These are phyloP conservation scores for Onthophagus sagittarius DNA, from an alignment of 2,888 invertebrate genomes.

Conservation along the genomic window DNA sequence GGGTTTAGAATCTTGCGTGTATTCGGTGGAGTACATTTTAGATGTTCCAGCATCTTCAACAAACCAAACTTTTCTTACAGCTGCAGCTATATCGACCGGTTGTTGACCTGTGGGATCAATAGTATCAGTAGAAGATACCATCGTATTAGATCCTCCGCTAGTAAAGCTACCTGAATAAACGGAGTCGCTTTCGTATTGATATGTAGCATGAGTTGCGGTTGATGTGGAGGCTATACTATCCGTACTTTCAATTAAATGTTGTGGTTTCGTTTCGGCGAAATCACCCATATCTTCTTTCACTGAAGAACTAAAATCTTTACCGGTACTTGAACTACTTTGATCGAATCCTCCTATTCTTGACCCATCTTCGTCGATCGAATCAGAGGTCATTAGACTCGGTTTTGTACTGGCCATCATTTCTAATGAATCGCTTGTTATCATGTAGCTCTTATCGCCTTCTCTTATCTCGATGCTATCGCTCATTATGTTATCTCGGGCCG, in stretches of 20 bases:
- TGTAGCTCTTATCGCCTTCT: slow-evolving; percentile 44
- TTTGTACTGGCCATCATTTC: slow-evolving; percentile 46
- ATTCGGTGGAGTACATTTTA: slow-evolving; percentile 38
- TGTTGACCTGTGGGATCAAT: slow-evolving; percentile 51
- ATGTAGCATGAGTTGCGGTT: slow-evolving; percentile 74
- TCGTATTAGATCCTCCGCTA: slow-evolving; percentile 78
- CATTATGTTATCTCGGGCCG: slow-evolving; percentile 46
- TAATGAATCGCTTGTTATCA: slow-evolving; percentile 53
- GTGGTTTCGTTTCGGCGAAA: slow-evolving; percentile 31
- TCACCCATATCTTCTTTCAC: slow-evolving; percentile 41
- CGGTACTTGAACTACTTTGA: slow-evolving; percentile 51
- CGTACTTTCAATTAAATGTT: slow-evolving; percentile 62
- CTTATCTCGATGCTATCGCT: slow-evolving; percentile 56
- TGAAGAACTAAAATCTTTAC: slow-evolving; percentile 50
- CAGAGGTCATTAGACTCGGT: slow-evolving; percentile 39
- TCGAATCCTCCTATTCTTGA: slow-evolving; percentile 45
- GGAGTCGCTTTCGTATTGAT: slow-evolving; percentile 79
- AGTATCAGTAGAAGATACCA: slow-evolving; percentile 74
- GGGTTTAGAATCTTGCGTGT: slow-evolving; percentile 43
- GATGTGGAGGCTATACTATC: slow-evolving; percentile 75
- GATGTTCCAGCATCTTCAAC: slow-evolving; percentile 43
- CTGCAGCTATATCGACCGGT: slow-evolving; percentile 45
- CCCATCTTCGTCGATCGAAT: slow-evolving; percentile 52
- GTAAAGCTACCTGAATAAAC: slow-evolving; percentile 83
- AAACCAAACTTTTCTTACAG: slow-evolving; percentile 50